Evolutionary conservation across 2,113 vertebrate genomes (phyloP).

Genomic region (Dipodomys ordii): DNA sequence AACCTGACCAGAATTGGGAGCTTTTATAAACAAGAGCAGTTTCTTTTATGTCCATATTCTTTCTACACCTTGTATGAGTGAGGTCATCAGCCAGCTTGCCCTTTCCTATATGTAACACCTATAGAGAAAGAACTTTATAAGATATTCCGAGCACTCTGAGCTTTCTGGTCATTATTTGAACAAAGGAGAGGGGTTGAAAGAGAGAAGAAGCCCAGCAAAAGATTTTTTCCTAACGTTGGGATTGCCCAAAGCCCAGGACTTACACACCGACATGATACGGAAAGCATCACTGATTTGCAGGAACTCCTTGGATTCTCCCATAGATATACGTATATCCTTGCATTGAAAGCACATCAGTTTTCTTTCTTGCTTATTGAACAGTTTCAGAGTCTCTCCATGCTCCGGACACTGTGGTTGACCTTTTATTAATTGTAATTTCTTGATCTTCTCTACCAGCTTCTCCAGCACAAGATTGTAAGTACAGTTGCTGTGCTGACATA

Average conservation of each 20-base stretch:
- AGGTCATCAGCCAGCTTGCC: neutral
- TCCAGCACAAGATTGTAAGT: slow-evolving; percentile 78
- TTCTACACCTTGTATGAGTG: neutral
- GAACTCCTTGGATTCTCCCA: slow-evolving; percentile 77
- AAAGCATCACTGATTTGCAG: slow-evolving; percentile 81
- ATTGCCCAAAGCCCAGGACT: neutral
- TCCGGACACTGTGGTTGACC: slow-evolving; percentile 77
- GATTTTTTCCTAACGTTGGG: slow-evolving; percentile 12
- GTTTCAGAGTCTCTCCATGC: slow-evolving; percentile 80
- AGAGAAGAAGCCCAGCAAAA: slow-evolving; percentile 15
- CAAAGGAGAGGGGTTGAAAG: neutral
- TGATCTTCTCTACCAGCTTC: slow-evolving; percentile 80
- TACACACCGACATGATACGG: slow-evolving; percentile 76
- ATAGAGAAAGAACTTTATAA: slow-evolving; percentile 36
- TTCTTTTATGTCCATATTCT: neutral
- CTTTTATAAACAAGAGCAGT: slow-evolving; percentile 19
- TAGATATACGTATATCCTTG: slow-evolving; percentile 73
- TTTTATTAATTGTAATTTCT: slow-evolving; percentile 66
- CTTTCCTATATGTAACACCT: slow-evolving; percentile 29
- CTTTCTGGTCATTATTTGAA: slow-evolving; percentile 49
- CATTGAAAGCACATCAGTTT: slow-evolving; percentile 83
- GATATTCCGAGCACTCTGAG: slow-evolving; percentile 24
- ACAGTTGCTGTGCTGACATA: slow-evolving; percentile 68
- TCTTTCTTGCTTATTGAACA: slow-evolving; percentile 79
- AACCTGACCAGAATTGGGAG: slow-evolving; percentile 11